Conservation (phyloP, 2,888 invertebrate species). For the Pseudeuparius sepicola region DNA sequence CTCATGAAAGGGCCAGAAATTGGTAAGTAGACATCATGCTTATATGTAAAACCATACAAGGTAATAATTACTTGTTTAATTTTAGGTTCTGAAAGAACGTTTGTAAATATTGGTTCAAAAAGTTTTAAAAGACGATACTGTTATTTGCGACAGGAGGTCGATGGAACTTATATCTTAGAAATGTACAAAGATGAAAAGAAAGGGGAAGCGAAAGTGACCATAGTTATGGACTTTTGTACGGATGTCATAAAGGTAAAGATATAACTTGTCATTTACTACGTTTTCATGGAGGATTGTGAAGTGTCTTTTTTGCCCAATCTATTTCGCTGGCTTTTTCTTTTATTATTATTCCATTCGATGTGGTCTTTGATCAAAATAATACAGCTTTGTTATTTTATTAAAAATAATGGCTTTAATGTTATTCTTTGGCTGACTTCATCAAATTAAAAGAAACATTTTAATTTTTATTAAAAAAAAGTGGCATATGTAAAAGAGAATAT, state of each 20-base stretch:
- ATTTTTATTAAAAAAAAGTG: too few species aligned
- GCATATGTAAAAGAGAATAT: too few species aligned
- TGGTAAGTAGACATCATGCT: constrained; percentile 38
- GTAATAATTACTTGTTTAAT: too few species aligned
- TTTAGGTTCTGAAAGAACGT: constrained; percentile 72
- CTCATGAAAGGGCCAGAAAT: constrained; percentile 87
- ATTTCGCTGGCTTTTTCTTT: background rate
- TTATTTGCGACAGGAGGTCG: constrained; percentile 80
- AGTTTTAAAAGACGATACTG: constrained; percentile 87
- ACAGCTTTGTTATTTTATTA: too few species aligned
- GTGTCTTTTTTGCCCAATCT: too few species aligned
- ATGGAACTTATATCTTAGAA: constrained; percentile 84
- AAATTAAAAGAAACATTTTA: too few species aligned
- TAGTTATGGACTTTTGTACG: constrained; percentile 89
- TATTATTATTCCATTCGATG: background rate
- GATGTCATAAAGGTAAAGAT: constrained; percentile 71
- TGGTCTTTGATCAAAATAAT: background rate
- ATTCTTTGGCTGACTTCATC: too few species aligned
- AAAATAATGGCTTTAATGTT: too few species aligned
- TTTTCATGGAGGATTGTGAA: too few species aligned
- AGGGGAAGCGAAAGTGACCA: constrained; percentile 81
- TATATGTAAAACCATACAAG: too few species aligned
- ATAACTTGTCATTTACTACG: constrained; percentile 4
- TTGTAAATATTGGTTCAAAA: constrained; percentile 84
- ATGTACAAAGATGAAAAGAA: constrained; percentile 90